phyloP scores from a whole-genome alignment of 2,113 vertebrate species.

The Mesembrinibis cayennensis region DNA sequence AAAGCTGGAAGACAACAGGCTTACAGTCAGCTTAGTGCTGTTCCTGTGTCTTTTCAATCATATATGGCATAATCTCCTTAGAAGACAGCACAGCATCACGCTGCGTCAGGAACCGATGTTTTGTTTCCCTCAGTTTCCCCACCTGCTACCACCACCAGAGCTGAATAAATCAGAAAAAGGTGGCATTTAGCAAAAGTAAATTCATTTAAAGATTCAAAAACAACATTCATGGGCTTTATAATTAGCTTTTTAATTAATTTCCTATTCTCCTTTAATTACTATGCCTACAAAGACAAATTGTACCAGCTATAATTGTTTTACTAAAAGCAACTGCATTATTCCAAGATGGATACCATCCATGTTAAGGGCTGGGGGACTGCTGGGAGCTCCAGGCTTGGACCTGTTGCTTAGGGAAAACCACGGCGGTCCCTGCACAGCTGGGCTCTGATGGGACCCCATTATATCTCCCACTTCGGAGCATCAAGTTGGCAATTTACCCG shows the following conservation, averaged over 20 bases:
- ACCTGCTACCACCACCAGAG: neutral
- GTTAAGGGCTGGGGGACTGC: neutral
- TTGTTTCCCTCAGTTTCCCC: neutral
- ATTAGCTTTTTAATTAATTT: slow-evolving; percentile 53
- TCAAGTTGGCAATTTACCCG: neutral
- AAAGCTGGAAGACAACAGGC: slow-evolving; percentile 66
- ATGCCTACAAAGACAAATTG: neutral
- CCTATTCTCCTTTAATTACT: slow-evolving; percentile 11
- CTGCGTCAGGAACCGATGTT: accelerated
- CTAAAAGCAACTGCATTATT: neutral
- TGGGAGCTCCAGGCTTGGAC: neutral
- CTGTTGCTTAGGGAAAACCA: neutral
- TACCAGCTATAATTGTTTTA: neutral
- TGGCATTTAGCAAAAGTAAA: neutral
- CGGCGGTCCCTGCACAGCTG: accelerated
- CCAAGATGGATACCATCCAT: neutral
- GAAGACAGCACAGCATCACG: neutral
- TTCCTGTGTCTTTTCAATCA: slow-evolving; percentile 25
- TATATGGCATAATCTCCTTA: slow-evolving; percentile 40
- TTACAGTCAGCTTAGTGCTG: slow-evolving; percentile 64
- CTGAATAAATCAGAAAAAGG: neutral
- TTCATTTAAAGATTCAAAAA: neutral
- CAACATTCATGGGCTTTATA: neutral
- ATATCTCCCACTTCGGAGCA: neutral
- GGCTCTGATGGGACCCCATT: neutral